A percentile compares a stretch with the other conserved stretches of the same genome.
These are phyloP conservation scores for Sciurus carolinensis DNA, from an alignment of 2,797 vertebrate genomes.

Conservation along the genomic window DNA sequence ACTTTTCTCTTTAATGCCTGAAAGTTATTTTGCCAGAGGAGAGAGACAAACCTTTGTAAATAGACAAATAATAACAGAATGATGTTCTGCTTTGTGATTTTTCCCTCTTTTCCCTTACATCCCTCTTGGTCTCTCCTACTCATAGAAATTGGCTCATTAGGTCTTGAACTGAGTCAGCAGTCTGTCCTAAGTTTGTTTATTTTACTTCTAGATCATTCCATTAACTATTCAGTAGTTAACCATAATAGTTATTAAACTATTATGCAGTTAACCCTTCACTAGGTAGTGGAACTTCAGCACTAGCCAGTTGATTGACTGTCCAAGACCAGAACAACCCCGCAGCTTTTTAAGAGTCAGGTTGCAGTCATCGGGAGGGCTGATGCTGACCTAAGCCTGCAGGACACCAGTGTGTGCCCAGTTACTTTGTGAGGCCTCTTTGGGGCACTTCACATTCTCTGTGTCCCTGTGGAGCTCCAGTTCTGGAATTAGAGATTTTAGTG, in stretches of 20 bases:
- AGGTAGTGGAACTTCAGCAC: background rate
- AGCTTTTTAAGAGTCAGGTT: background rate
- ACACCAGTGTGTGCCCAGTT: background rate
- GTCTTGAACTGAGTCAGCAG: background rate
- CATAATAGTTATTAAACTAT: background rate
- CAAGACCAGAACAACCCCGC: background rate
- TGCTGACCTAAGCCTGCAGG: background rate
- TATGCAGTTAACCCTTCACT: background rate
- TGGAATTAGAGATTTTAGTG: background rate
- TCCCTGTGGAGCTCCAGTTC: background rate
- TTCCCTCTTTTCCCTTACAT: background rate
- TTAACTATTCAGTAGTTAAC: slow-evolving; percentile 10
- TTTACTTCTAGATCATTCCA: background rate
- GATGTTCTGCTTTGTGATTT: background rate
- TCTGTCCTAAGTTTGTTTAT: slow-evolving; percentile 1
- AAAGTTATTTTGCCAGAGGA: background rate
- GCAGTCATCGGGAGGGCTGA: background rate
- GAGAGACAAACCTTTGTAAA: background rate
- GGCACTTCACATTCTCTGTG: background rate
- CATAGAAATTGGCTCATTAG: background rate
- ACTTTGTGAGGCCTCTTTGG: background rate
- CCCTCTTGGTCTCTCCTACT: background rate
- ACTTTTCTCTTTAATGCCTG: background rate
- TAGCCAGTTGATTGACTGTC: background rate
- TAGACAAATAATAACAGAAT: background rate